phyloP scores from a whole-genome alignment of 92 coral and sea anemone genomes.

The Palythoa caribaeorum region DNA sequence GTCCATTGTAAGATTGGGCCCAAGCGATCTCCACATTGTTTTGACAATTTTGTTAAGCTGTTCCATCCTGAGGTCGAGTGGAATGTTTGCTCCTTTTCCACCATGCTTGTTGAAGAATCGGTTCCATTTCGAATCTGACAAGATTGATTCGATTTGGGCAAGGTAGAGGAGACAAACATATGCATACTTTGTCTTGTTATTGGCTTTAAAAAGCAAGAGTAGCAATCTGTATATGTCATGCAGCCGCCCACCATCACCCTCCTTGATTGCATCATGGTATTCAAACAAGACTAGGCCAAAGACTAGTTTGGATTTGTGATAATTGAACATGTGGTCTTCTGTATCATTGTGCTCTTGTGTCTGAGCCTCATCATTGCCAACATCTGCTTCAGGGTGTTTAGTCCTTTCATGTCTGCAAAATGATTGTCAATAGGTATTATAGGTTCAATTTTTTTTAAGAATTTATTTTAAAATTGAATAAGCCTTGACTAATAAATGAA shows the following conservation, averaged over 20 bases:
- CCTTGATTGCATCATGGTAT: conserved; percentile 66
- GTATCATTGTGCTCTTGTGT: conserved; percentile 10
- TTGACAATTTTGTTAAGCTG: conserved; percentile 59
- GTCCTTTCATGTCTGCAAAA: conserved; percentile 28
- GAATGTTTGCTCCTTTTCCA: conserved; percentile 48
- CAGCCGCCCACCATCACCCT: conserved; percentile 70
- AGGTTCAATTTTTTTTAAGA: background rate
- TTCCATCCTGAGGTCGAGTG: conserved; percentile 65
- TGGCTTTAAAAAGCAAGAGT: conserved; percentile 49
- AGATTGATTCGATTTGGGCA: conserved; percentile 5
- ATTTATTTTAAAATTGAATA: conserved; percentile 22
- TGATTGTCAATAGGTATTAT: background rate
- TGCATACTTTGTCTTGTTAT: conserved; percentile 60
- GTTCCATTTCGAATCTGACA: conserved; percentile 59
- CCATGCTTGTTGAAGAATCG: conserved; percentile 64
- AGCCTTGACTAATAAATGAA: conserved; percentile 27
- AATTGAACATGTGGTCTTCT: conserved; percentile 60
- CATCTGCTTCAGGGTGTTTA: conserved; percentile 17
- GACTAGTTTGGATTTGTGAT: conserved; percentile 56
- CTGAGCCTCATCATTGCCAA: conserved; percentile 5
- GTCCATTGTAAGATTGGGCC: conserved; percentile 42
- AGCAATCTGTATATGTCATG: conserved; percentile 64
- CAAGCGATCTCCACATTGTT: conserved; percentile 62
- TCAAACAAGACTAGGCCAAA: conserved; percentile 66
- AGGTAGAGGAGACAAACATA: conserved; percentile 42